Conservation (phyloP, 2,888 invertebrate species). For the Rhopalosiphum nymphaeae region DNA sequence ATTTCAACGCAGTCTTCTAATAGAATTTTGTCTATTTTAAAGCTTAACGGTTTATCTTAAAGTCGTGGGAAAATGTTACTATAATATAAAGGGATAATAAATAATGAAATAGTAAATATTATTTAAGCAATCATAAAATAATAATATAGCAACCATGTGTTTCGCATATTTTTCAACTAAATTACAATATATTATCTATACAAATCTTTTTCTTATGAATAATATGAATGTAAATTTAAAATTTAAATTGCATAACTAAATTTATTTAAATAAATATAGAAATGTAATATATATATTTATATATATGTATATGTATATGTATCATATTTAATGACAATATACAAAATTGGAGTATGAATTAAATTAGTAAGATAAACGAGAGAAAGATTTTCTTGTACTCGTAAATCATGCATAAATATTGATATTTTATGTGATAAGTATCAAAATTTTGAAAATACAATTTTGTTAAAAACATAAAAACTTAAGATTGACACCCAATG, state of each 20-base stretch:
- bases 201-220: not conserved
- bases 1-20: not conserved
- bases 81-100: not conserved
- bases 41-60: not conserved
- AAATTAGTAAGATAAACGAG: not conserved
- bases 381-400: not conserved
- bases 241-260: not conserved
- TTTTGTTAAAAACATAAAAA: not conserved
- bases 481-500: not conserved
- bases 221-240: not conserved
- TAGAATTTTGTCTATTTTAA: not conserved
- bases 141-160: not conserved
- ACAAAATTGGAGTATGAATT: not conserved
- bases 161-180: not conserved
- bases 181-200: not conserved
- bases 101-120: not conserved
- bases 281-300: not conserved
- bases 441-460: not conserved
- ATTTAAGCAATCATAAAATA: not conserved
- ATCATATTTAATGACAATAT: not conserved
- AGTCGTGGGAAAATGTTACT: not conserved
- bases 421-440: not conserved
- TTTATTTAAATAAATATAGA: not conserved
- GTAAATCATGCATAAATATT: not conserved
- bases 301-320: too few relatives aligned